Conservation (phyloP, 2,797 vertebrate genomes). For the Tinamus major region DNA sequence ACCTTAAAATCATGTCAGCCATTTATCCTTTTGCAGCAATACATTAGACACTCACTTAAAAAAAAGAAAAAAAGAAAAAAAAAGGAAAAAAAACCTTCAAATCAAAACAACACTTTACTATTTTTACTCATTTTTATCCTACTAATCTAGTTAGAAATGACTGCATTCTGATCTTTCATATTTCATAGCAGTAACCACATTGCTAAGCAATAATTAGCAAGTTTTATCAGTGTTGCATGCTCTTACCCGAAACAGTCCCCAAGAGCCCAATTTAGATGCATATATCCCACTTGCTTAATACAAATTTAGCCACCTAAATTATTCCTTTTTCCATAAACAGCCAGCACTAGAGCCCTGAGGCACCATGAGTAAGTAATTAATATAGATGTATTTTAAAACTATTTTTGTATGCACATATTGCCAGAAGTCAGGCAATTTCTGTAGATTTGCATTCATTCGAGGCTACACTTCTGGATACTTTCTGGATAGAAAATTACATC, state of each 20-base stretch:
- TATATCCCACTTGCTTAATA: slow-evolving; percentile 35
- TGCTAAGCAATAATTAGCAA: slow-evolving; percentile 2
- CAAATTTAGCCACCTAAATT: slow-evolving; percentile 42
- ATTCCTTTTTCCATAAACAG: slow-evolving; percentile 58
- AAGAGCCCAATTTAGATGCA: slow-evolving; percentile 54
- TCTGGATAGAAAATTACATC: background rate
- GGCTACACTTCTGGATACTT: background rate
- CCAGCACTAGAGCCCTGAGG: background rate
- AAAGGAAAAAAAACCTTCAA: background rate
- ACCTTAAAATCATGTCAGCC: background rate
- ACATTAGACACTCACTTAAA: background rate
- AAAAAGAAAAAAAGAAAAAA: background rate
- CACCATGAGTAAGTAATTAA: slow-evolving; percentile 14
- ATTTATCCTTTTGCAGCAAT: background rate
- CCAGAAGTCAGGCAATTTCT: background rate
- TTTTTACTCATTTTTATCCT: background rate
- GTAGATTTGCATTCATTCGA: background rate
- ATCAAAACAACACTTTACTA: background rate
- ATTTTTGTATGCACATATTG: background rate
- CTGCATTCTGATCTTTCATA: background rate
- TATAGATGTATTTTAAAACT: slow-evolving; percentile 2
- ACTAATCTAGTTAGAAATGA: background rate
- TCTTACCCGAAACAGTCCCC: slow-evolving; percentile 33
- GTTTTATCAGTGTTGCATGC: background rate
- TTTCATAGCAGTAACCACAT: background rate